phyloP scores from a whole-genome alignment of 2,888 invertebrate species.

The Druceiella hillmani region DNA sequence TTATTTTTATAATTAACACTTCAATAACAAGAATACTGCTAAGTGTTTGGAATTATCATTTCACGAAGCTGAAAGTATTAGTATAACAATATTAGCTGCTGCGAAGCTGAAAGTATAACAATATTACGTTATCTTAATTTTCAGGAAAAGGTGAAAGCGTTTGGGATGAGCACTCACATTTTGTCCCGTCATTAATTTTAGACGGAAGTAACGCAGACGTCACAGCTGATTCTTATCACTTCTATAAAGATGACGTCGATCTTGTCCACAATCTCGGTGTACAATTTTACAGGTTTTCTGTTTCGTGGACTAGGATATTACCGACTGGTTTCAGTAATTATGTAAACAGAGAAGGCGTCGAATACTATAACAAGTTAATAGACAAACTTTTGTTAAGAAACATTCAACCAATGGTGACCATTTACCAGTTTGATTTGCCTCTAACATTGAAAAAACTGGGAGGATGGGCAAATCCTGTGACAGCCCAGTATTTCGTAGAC shows the following conservation, averaged over 20 bases:
- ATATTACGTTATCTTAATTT: too few species aligned
- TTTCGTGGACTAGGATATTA: constrained; percentile 50
- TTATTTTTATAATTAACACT: too few species aligned
- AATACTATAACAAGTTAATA: constrained; percentile 53
- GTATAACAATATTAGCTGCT: too few species aligned
- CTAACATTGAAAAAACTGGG: constrained; percentile 27
- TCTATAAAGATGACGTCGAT: constrained; percentile 37
- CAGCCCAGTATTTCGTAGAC: constrained; percentile 30
- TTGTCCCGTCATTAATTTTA: background rate
- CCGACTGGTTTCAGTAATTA: constrained; percentile 38
- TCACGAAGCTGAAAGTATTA: too few species aligned
- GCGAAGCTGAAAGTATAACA: too few species aligned
- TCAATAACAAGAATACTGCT: too few species aligned
- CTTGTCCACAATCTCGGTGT: constrained; percentile 29
- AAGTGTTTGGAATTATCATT: too few species aligned
- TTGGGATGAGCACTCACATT: constrained; percentile 34
- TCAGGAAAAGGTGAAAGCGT: constrained; percentile 45
- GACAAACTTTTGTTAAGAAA: constrained; percentile 42
- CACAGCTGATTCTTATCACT: constrained; percentile 54
- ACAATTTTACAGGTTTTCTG: constrained; percentile 38
- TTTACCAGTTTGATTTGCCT: constrained; percentile 34
- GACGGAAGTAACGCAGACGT: constrained; percentile 43
- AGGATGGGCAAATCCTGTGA: constrained; percentile 29
- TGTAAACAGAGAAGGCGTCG: constrained; percentile 46
- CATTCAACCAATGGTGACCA: constrained; percentile 46